phyloP scores from a whole-genome alignment of 2,113 vertebrate genomes.

The Sclerurus mexicanus region DNA sequence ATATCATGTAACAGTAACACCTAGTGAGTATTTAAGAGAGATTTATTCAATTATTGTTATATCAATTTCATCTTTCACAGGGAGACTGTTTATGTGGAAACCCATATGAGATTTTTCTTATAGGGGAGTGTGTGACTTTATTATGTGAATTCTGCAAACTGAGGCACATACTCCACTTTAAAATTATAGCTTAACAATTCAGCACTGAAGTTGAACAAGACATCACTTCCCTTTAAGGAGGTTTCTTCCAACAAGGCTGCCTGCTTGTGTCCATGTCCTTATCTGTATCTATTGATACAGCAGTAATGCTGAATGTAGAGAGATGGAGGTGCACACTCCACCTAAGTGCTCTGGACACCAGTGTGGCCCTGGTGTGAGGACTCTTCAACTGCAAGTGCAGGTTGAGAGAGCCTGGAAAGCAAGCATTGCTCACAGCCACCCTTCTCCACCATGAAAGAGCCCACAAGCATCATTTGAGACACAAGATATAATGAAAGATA shows the following conservation, averaged over 20 bases:
- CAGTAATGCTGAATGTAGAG: background rate
- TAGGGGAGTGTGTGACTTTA: rapidly evolving
- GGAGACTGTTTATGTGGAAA: background rate
- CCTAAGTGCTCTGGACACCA: background rate
- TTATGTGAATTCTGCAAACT: background rate
- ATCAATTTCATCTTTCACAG: background rate
- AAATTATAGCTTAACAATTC: background rate
- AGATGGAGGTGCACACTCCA: rapidly evolving
- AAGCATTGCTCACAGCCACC: background rate
- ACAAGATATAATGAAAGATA: background rate
- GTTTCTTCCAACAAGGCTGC: background rate
- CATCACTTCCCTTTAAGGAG: background rate
- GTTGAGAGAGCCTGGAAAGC: background rate
- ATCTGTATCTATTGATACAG: rapidly evolving
- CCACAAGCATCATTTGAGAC: background rate
- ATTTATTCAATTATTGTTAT: background rate
- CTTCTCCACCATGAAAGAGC: background rate
- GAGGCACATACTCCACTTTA: background rate
- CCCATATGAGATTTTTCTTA: rapidly evolving
- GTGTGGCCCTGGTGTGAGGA: rapidly evolving
- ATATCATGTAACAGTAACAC: background rate
- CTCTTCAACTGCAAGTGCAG: background rate
- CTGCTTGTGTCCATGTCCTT: background rate
- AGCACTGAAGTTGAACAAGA: rapidly evolving
- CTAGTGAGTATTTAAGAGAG: background rate